These are phyloP conservation scores for Sarcophaga caerulescens DNA, from an alignment of 2,888 invertebrate species.

Conservation along the genomic window DNA sequence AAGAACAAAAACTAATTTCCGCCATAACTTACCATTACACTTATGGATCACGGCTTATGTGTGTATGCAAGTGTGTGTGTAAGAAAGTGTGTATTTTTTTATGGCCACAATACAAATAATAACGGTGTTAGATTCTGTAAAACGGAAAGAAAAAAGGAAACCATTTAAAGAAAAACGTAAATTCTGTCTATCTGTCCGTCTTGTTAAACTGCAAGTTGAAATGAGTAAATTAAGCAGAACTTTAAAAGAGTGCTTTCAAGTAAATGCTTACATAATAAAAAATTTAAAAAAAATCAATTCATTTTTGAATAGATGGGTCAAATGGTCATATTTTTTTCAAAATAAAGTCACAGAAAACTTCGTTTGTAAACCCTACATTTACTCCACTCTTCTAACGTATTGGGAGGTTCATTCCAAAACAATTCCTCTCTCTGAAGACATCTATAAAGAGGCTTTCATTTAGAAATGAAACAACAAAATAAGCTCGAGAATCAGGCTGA, in stretches of 20 bases:
- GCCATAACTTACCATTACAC: slow-evolving; percentile 55
- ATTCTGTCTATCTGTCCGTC: slow-evolving; percentile 15
- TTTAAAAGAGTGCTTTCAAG: neutral
- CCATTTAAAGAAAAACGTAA: slow-evolving; percentile 16
- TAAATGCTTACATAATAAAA: neutral
- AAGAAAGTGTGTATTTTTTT: neutral
- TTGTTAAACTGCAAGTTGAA: neutral
- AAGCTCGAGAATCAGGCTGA: no score
- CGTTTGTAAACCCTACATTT: no score
- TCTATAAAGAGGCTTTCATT: no score
- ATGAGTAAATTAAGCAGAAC: neutral
- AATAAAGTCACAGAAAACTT: no score
- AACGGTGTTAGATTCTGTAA: slow-evolving; percentile 6
- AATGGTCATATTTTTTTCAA: no score
- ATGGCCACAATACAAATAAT: neutral
- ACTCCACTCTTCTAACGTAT: no score
- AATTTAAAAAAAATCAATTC: no score
- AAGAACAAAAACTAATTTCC: slow-evolving; percentile 60
- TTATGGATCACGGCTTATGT: neutral
- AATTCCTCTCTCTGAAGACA: no score
- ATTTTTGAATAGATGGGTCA: no score
- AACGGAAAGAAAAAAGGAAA: slow-evolving; percentile 2
- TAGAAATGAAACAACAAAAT: no score
- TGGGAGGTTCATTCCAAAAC: no score
- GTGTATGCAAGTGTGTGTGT: neutral